phyloP scores from a whole-genome alignment of 1,140 invertebrate species.

The Lucilia sericata region DNA sequence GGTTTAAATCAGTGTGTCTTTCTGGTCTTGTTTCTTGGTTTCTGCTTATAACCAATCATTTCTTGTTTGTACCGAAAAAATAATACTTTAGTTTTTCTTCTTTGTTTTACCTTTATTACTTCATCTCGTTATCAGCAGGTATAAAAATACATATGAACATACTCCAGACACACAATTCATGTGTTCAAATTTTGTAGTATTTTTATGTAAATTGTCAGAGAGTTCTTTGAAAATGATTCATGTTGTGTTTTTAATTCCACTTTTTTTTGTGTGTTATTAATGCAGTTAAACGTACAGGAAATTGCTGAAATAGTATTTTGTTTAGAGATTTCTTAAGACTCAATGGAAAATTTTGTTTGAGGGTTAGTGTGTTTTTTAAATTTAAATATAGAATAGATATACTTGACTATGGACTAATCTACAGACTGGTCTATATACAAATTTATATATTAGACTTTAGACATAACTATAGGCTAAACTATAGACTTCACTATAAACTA shows the following conservation, averaged over 20 bases:
- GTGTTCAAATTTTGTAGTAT: background rate
- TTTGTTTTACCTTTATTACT: background rate
- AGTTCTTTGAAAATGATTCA: background rate
- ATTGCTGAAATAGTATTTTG: background rate
- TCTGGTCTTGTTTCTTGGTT: background rate
- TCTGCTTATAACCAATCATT: background rate
- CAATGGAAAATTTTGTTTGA: too few relatives aligned
- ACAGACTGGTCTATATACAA: too few relatives aligned
- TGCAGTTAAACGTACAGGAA: background rate
- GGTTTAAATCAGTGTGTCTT: slow-evolving; percentile 8
- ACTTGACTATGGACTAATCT: too few relatives aligned
- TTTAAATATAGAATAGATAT: too few relatives aligned
- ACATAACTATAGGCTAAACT: too few relatives aligned
- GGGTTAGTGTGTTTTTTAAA: too few relatives aligned
- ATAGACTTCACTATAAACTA: too few relatives aligned
- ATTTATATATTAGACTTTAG: too few relatives aligned
- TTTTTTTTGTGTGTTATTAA: background rate
- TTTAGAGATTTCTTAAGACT: too few relatives aligned
- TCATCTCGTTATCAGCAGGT: slow-evolving; percentile 28
- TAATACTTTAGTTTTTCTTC: background rate
- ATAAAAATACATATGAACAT: background rate
- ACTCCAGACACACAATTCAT: background rate
- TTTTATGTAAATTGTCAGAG: background rate
- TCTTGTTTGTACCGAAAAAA: background rate
- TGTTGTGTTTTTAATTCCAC: background rate